phyloP scores from a whole-genome alignment of 2,113 vertebrate genomes.

The Ranitomeya imitator region DNA sequence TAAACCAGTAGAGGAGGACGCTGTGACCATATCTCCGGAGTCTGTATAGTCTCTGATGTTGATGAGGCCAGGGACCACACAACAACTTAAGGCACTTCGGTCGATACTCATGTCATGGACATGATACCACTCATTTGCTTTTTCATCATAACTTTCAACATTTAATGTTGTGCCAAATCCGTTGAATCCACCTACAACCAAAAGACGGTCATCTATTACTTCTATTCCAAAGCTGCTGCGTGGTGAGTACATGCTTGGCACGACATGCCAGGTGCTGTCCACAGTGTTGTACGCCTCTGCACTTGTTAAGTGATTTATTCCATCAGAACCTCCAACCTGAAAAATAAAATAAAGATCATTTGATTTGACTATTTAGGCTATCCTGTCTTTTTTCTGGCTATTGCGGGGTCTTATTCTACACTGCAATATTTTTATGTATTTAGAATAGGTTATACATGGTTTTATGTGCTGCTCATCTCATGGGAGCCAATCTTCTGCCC shows the following conservation, averaged over 20 bases:
- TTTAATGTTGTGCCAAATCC: conserved; percentile 74
- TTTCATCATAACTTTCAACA: conserved; percentile 71
- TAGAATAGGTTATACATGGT: too few relatives aligned
- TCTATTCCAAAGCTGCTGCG: conserved; percentile 86
- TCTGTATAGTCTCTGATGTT: conserved; percentile 73
- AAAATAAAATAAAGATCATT: background rate
- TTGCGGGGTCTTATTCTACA: too few relatives aligned
- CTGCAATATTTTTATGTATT: too few relatives aligned
- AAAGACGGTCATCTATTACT: conserved; percentile 75
- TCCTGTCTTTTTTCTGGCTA: too few relatives aligned
- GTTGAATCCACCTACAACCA: conserved; percentile 77
- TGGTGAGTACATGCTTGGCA: conserved; percentile 75
- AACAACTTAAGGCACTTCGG: conserved; percentile 84
- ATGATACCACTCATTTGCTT: conserved; percentile 70
- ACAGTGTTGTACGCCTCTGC: conserved; percentile 75
- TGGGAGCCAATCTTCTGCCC: too few relatives aligned
- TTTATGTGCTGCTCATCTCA: too few relatives aligned
- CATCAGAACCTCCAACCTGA: conserved; percentile 80
- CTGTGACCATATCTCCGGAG: background rate
- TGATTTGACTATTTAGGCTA: too few relatives aligned
- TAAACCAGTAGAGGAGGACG: background rate
- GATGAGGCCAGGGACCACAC: conserved; percentile 76
- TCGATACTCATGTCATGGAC: conserved; percentile 71
- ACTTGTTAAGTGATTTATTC: conserved; percentile 69
- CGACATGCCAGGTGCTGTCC: conserved; percentile 66